Evolutionary conservation across 2,888 invertebrate species (phyloP).

Genomic region (Orthosia cruda): DNA sequence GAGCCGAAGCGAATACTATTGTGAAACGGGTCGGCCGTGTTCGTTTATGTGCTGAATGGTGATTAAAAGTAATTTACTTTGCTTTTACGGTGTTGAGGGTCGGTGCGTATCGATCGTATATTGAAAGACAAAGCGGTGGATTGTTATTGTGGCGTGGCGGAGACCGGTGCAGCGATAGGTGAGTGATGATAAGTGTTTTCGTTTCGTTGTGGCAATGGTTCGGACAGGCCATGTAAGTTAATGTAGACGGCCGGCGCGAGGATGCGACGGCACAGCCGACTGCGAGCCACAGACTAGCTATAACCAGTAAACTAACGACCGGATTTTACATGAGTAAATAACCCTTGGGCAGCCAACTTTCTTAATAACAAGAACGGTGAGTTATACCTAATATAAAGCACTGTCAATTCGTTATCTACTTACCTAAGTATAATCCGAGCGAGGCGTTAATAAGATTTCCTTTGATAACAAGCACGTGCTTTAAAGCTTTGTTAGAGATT

Average conservation of each 20-base stretch:
- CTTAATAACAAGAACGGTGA: slow-evolving; percentile 15
- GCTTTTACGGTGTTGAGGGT: slow-evolving; percentile 89
- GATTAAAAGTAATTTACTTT: slow-evolving; percentile 90
- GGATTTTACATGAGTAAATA: slow-evolving; percentile 34
- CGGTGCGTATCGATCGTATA: slow-evolving; percentile 89
- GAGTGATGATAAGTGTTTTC: slow-evolving; percentile 74
- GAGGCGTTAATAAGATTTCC: slow-evolving; percentile 21
- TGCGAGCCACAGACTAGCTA: slow-evolving; percentile 63
- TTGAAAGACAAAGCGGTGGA: slow-evolving; percentile 87
- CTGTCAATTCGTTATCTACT: neutral
- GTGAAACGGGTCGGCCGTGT: slow-evolving; percentile 87
- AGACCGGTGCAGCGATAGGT: slow-evolving; percentile 81
- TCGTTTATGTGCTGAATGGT: slow-evolving; percentile 90
- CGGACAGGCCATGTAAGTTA: slow-evolving; percentile 61
- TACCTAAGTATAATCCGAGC: neutral
- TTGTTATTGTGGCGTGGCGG: slow-evolving; percentile 83
- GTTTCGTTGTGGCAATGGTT: slow-evolving; percentile 65
- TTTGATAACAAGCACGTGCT: slow-evolving; percentile 51
- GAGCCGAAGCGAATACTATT: slow-evolving; percentile 78
- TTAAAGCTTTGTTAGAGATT: slow-evolving; percentile 18
- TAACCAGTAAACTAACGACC: slow-evolving; percentile 56
- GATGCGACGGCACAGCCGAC: slow-evolving; percentile 59
- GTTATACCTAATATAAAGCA: slow-evolving; percentile 1
- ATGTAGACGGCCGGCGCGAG: slow-evolving; percentile 60
- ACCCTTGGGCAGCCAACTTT: slow-evolving; percentile 32